Conservation (phyloP, 2,797 vertebrate genomes). For the Anniella stebbinsi region DNA sequence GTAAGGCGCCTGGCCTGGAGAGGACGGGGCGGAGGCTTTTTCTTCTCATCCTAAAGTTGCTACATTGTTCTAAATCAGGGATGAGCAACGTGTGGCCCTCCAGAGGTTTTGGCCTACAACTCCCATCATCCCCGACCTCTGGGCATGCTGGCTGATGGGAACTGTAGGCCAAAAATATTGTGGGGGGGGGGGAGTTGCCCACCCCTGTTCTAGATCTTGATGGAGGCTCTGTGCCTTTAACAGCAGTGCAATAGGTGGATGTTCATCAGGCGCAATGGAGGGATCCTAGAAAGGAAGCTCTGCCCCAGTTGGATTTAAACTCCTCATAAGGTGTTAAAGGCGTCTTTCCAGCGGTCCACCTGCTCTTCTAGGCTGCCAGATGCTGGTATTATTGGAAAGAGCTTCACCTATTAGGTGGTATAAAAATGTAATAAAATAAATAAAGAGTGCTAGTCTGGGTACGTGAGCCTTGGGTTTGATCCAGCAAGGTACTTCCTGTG, state of each 20-base stretch:
- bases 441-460: neutral
- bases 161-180: no score
- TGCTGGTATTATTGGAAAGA: neutral
- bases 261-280: neutral
- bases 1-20: neutral
- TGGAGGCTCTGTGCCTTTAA: no score
- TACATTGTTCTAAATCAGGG: neutral
- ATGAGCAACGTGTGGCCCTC: no score
- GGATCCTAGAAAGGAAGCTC: neutral
- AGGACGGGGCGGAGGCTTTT: neutral
- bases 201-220: neutral
- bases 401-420: no score
- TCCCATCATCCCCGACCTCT: neutral
- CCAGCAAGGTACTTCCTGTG: neutral
- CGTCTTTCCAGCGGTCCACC: neutral
- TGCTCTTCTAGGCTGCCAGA: neutral
- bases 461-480: neutral
- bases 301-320: neutral
- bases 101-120: neutral
- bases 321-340: neutral
- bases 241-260: neutral
- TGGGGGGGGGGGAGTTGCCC: no score
- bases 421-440: no score
- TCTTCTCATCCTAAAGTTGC: neutral
- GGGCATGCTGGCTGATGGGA: no score